Evolutionary conservation across 2,797 vertebrate genomes (phyloP), one percentile per base, ranked within the genome.

Genomic region (Yasuhikotakia modesta): DNA sequence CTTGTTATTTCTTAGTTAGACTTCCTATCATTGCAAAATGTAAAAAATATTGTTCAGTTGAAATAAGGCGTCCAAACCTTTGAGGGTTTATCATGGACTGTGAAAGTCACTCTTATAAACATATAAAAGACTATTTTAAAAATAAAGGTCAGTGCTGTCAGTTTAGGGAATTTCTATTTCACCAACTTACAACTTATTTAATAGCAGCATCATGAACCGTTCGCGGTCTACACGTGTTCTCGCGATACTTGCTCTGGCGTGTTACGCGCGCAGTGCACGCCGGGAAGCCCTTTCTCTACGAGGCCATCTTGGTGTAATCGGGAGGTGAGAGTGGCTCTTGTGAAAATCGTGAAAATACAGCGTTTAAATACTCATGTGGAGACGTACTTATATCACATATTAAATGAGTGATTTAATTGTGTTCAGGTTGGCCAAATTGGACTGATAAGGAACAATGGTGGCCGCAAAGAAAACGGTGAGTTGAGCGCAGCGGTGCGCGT

Each of bases 401-500:
- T n/a, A 4, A 6, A 0, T 2, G 17, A 39, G 16, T 35, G 21
- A 45, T 30, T 80, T 27, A 30, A 7, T 81, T 87, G 1, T 70
- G 1, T 89, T 78, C 66, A 92, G 96, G 95, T 94, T 90, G 90
- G 91, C 92, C 89, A 80, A 63, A 85, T 85, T 86, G 87, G 90
- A 93, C 79, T 88, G 87, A 88, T 82, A 91, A n/a, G n/a, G n/a
- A 89, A 93, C 89, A 91, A 99, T 98, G 97, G 97, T 98, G 92
- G 96, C 97, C 86, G 95, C 97, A 66, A 99, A 99, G 93, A 99
- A 98, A 82, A 96, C 97, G 95, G 97, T 99, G 92, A 97, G 97
- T 92, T 73, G n/a, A n/a, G n/a, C n/a, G n/a, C 1, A 70, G 16
- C 45, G 4, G 71, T 70, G 82, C 82, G 86, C 89, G 85, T 80